Base-by-base conservation (phyloP, 2,888 invertebrate species). In the Folsomia candida region DNA sequence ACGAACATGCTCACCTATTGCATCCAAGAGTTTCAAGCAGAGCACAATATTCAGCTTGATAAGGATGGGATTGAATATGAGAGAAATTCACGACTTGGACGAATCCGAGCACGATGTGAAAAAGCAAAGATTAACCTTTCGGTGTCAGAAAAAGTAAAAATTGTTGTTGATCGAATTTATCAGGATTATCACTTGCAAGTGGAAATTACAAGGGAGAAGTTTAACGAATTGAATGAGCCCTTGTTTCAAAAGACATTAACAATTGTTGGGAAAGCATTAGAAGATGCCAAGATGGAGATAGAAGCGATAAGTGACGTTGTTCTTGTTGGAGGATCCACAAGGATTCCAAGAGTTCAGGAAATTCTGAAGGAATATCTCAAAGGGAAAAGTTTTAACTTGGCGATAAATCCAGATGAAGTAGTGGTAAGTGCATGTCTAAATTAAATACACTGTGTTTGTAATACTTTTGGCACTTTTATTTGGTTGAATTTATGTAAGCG, bases 61-160 rank as follows among this genome's bases (percentile, higher is more conserved):
- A 29, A 57, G 1, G 68, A 57, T n/a, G 51, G 37, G 37, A 37
- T 14, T 9, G 37, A 37, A 37, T 37, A 14, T 37, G 37, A 37
- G 37, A 37, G 91, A 71, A 83, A 85, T 9, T 11, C 9, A n/a
- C 22, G 64, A 25, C 24, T 69, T 2, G 60, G 69, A 14, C 20
- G 72, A 68, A 57, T 71, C 22, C 63, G 71, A 18, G 51, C 47
- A 47, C 60, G 54, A 26, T 72, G 72, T 60, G 72, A 72, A 20
- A 60, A 25, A 24, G 64, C 47, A 20, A 72, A 69, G 26, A 60
- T n/a, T 11, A 27, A 27, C 20, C 28, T 72, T 2, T 71, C 69
- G 14, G 37, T n/a, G 2, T 20, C 61, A 6, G n/a, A 9, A 57
- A 47, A 11, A 11, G 37, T 22, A 1, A 51, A 20, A 1, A 37